Evolutionary conservation across 2,113 vertebrate species (phyloP).

Genomic region (Fregata magnificens): DNA sequence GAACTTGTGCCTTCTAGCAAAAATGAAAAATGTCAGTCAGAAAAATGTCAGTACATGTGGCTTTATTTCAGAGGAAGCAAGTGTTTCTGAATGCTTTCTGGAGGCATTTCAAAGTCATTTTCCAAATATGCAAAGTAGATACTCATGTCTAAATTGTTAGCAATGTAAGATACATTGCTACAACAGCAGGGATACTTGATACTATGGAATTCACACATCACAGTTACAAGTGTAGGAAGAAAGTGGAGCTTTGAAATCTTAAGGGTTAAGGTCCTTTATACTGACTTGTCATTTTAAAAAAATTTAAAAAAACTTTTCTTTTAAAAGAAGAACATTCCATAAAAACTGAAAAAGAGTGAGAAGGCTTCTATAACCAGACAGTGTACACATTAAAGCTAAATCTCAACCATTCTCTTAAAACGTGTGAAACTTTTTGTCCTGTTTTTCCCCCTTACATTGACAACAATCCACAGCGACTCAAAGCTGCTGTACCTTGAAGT

Average conservation of each 20-base stretch:
- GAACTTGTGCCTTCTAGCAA: background rate
- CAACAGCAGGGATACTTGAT: background rate
- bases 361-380: background rate
- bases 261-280: background rate
- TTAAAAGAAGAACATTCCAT: background rate
- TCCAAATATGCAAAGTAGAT: background rate
- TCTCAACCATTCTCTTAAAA: background rate
- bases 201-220: background rate
- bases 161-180: background rate
- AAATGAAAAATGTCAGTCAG: background rate
- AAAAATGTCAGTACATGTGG: background rate
- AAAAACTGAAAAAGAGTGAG: background rate
- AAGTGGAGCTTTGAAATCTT: background rate
- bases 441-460: background rate
- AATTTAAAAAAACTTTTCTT: background rate
- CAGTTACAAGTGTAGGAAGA: background rate
- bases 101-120: background rate
- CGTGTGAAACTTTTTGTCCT: background rate
- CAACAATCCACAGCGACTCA: background rate
- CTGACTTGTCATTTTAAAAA: background rate
- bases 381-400: background rate
- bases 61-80: background rate
- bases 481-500: background rate
- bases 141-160: background rate
- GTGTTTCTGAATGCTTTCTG: background rate